Base-by-base conservation (phyloP, 2,113 vertebrate genomes). In the Elgaria multicarinata region DNA sequence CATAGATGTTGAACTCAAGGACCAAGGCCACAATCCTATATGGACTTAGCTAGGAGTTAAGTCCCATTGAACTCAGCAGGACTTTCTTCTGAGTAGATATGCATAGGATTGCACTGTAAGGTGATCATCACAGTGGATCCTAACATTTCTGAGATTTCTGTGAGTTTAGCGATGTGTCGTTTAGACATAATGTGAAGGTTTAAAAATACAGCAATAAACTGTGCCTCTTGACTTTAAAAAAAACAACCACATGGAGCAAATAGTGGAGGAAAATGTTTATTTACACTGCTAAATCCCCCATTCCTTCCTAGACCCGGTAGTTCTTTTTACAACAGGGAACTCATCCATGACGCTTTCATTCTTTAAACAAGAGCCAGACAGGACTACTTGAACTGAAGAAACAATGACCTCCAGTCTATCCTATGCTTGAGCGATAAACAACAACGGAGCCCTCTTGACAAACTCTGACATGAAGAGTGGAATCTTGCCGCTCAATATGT, bases 191-290 rank as follows among this genome's bases (percentile, higher is more conserved):
- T 97, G 96, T 97, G 95, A 96, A 95, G 96, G 96, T 97, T 98
- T 97, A 95, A 97, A 97, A 97, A 97, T 97, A 97, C 95, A 96
- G 96, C 97, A 97, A 97, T 96, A 95, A n/a, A n/a, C n/a, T n/a
- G 96, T 92, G 96, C 95, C 96, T 97, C 97, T 98, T 97, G 97
- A 97, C 97, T 97, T 97, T 97, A 95, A 92, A 94, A 96, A 96
- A 97, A 93, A 94, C 96, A 97, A 97, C 97, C 96, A 96, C 97
- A 96, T 85, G 95, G 95, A 97, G 95, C 90, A 93, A 96, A 95
- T 95, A 95, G 95, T 96, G 96, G 96, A 96, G 95, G 97, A 97
- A 97, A 97, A 97, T 97, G 97, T 97, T 97, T 97, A 97, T 98
- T 98, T 97, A 97, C 96, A 96, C 90, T 96, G 95, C 95, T 95